These are phyloP conservation scores for Paralichthys olivaceus DNA, from an alignment of 2,113 vertebrate species.

Conservation along the genomic window DNA sequence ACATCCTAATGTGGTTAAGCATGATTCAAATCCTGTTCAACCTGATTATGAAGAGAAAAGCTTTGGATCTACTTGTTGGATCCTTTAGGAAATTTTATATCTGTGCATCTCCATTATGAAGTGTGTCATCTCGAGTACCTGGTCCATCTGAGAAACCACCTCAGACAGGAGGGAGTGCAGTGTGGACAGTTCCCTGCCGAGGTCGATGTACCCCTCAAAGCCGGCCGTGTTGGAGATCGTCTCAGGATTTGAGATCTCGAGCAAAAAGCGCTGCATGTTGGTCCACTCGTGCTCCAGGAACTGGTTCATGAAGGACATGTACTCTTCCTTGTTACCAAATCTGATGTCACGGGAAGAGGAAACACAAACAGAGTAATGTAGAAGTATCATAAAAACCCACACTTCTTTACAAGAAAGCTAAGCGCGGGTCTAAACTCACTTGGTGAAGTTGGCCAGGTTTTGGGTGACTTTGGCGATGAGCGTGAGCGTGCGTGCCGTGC, in stretches of 20 bases:
- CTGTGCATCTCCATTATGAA: background rate
- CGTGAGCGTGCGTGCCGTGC: conserved; percentile 95
- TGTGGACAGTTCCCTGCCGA: conserved; percentile 94
- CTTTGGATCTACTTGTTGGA: too few relatives aligned
- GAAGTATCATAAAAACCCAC: background rate
- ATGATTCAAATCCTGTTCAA: conserved; percentile 4
- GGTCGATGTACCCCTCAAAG: conserved; percentile 97
- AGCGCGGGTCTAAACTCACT: conserved; percentile 80
- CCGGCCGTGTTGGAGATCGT: conserved; percentile 96
- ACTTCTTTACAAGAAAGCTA: background rate
- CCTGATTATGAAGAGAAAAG: background rate
- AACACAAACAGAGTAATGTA: background rate
- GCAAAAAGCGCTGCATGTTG: conserved; percentile 96
- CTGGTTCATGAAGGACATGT: conserved; percentile 99
- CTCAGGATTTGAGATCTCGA: conserved; percentile 97
- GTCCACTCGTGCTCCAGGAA: conserved; percentile 97
- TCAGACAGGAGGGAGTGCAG: conserved; percentile 95
- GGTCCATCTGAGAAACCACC: conserved; percentile 92
- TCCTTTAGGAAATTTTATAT: background rate
- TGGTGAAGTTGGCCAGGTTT: conserved; percentile 98
- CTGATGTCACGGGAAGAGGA: conserved; percentile 65
- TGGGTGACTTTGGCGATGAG: conserved; percentile 99
- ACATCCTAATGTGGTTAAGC: conserved; percentile 30
- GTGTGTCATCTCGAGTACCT: conserved; percentile 80
- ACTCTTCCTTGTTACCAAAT: conserved; percentile 97